Evolutionary conservation across 2,888 invertebrate genomes (phyloP).

Genomic region (Subacronicta megacephala): DNA sequence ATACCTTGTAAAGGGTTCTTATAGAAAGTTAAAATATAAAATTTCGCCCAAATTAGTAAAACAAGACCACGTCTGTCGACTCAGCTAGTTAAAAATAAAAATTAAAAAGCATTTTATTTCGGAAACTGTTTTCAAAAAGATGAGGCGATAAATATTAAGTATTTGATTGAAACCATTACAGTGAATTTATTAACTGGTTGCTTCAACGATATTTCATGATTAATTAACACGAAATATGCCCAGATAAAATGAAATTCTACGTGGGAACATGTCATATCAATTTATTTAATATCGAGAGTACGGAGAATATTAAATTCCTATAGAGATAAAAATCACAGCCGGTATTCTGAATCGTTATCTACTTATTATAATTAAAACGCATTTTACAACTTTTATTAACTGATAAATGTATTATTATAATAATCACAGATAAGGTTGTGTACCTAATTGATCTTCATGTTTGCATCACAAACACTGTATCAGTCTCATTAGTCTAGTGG

Average conservation of each 20-base stretch:
- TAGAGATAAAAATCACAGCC: slow-evolving; percentile 2
- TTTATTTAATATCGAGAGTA: slow-evolving; percentile 21
- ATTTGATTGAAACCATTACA: neutral
- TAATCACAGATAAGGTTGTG: neutral
- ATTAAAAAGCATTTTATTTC: neutral
- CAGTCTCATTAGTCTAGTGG: too few species aligned
- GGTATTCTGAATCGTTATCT: neutral
- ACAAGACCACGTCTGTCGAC: too few species aligned
- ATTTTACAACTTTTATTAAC: slow-evolving; percentile 12
- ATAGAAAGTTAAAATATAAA: too few species aligned
- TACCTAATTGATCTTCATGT: too few species aligned
- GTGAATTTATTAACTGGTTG: neutral
- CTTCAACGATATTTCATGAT: slow-evolving; percentile 5
- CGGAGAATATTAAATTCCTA: slow-evolving; percentile 11
- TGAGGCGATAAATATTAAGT: neutral
- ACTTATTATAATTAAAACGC: neutral
- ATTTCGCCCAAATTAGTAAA: too few species aligned
- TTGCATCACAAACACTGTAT: too few species aligned
- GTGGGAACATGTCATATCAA: slow-evolving; percentile 16
- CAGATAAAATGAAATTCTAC: slow-evolving; percentile 18
- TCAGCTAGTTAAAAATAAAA: too few species aligned
- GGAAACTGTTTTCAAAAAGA: neutral
- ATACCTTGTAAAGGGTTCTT: too few species aligned
- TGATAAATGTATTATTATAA: slow-evolving; percentile 1
- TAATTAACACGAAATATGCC: slow-evolving; percentile 27